Evolutionary conservation across 2,113 vertebrate genomes (phyloP), one percentile per base, ranked within the genome.

Genomic region (Rhinolophus ferrumequinum): DNA sequence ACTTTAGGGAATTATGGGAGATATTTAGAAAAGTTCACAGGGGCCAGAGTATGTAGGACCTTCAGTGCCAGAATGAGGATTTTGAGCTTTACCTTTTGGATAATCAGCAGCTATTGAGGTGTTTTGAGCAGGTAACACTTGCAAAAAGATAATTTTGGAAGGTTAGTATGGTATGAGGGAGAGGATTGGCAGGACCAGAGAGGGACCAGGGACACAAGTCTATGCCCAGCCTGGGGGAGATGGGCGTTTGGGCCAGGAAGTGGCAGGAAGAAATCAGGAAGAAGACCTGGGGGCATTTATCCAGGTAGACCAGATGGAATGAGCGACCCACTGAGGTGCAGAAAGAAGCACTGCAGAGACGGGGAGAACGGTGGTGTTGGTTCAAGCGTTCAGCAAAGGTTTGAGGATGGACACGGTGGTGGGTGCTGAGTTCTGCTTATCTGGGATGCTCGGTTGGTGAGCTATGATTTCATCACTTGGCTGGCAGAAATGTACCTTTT

Each of bases 351-450:
- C n/a, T 1, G 0, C n/a, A 0, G 28, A 52, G 33, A 24, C 8
- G 2, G 58, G 58, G 38, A 52, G 62, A 14, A 8, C 8, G 8
- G 18, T 18, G 18, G 56, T 2, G 0, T 13, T 2, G 16, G 47
- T 24, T 35, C 54, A 8, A 44, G 21, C 0, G 1, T 26, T 64
- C 28, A 13, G 10, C 28, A 19, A 3, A 24, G 16, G 19, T 12
- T 64, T 22, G 9, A 7, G 18, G 26, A 8, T 18, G 3, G 33
- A 0, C 0, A 3, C 21, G 3, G 4, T 4, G 24, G 7, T 26
- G 41, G 14, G 19, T 33, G 4, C 54, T 62, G 26, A 50, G 47
- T 87, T 38, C 62, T 26, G 8, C 15, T 67, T 47, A 13, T 15
- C 26, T 85, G 67, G 26, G 30, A 5, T 4, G 0, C 18, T 13